Conservation (phyloP, 2,888 invertebrate species). For the Drosophila antonietae region DNA sequence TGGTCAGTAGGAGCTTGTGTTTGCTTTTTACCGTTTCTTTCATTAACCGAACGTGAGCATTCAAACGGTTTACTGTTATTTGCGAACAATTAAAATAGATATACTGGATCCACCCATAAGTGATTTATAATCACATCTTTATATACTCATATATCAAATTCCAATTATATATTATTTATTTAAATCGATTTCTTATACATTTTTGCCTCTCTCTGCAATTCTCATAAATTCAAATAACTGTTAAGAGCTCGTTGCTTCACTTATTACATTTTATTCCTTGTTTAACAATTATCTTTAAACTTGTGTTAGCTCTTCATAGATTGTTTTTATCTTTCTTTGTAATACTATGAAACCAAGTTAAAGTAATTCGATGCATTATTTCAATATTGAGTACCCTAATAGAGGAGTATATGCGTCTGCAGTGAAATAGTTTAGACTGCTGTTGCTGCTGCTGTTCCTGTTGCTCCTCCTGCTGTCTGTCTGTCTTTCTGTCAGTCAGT, state of each 20-base stretch:
- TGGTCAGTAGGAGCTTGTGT: too few relatives aligned
- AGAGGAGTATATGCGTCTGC: background rate
- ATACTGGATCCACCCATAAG: background rate
- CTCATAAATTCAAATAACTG: background rate
- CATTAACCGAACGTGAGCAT: too few relatives aligned
- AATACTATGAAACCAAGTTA: background rate
- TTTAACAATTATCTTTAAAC: too few relatives aligned
- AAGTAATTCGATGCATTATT: conserved; percentile 11
- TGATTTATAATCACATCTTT: background rate
- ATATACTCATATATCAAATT: background rate
- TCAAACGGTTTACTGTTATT: too few relatives aligned
- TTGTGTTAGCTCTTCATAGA: background rate
- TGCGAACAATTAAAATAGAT: background rate
- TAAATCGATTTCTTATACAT: background rate
- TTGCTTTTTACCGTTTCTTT: too few relatives aligned
- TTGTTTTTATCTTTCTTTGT: too few relatives aligned
- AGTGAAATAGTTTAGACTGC: conserved; percentile 40
- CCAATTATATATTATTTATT: background rate
- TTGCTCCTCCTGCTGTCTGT: background rate
- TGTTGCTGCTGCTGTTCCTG: conserved; percentile 12
- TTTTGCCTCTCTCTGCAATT: background rate
- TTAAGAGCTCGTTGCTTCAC: background rate
- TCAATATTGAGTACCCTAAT: background rate
- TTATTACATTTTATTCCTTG: background rate
- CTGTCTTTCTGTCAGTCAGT: conserved; percentile 40